Evolutionary conservation across 2,113 vertebrate genomes (phyloP), one percentile per base, ranked within the genome.

Genomic region (Neolamprologus longior): DNA sequence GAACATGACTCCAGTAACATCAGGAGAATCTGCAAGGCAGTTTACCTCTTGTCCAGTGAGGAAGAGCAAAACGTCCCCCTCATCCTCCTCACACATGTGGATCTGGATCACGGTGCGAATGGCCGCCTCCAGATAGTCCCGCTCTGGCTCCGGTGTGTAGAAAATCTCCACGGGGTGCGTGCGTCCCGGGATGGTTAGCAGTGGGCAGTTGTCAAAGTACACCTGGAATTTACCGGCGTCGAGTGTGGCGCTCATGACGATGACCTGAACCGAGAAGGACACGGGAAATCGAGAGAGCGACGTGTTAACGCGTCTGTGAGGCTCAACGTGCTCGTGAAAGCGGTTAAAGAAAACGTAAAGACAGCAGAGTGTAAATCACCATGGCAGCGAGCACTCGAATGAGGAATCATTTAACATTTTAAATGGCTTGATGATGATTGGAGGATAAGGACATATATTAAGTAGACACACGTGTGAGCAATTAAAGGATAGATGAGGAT

Each of bases 161-260:
- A 99, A 99, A 90, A 99, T 99, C 96, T 99, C 98, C 93, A 99
- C 98, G 28, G 98, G 98, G 94, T 99, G 98, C 3, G 98, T 99
- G 84, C 98, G 97, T 19, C 98, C 98, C 4, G 98, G 98, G 90
- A 99, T 99, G 78, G 98, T 99, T 53, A 99, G 95, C 87, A 99
- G 97, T 10, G 98, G 98, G 91, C 98, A 99, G 85, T 95, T 98
- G 95, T 99, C 98, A 88, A 99, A 99, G 94, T 99, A 99, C 90
- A 99, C 97, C 95, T 99, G 98, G 95, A 99, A 99, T 90, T 99
- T 99, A 14, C 98, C 98, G n/a, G 98, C 98, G 83, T 99, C 98
- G 76, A 99, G 95, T 33, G 98, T 99, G 83, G 98, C 98, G 6
- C 98, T 99, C 98, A 99, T 99, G 88, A 99, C 97, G 83, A 99